Evolutionary conservation across 2,797 vertebrate species (phyloP).

Genomic region (Podarcis siculus): DNA sequence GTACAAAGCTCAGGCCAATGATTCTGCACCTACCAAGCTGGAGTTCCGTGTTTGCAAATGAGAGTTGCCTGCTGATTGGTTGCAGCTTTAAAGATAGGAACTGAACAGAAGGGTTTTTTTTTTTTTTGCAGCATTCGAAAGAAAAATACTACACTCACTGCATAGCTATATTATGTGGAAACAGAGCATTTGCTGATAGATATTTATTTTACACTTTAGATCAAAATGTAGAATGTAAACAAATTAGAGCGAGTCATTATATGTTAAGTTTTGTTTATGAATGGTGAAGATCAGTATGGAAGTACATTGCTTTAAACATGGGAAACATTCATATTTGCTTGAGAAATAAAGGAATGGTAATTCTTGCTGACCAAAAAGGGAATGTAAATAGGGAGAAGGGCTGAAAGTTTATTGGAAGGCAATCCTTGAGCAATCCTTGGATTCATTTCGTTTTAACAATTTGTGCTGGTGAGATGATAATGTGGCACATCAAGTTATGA

Average conservation of each 20-base stretch:
- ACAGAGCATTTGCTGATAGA: not conserved
- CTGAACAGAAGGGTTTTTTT: conserved; percentile 53
- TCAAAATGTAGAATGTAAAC: not conserved
- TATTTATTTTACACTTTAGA: not conserved
- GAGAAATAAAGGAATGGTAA: not conserved
- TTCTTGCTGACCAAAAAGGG: not conserved
- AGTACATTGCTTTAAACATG: not conserved
- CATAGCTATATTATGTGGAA: no score
- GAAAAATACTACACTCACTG: not conserved
- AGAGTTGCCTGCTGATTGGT: conserved; percentile 79
- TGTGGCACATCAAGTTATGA: not conserved
- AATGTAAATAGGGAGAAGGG: not conserved
- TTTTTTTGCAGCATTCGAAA: not conserved
- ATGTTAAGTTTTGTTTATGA: not conserved
- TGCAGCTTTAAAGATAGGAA: conserved; percentile 67
- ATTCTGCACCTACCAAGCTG: conserved; percentile 63
- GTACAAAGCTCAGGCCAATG: conserved; percentile 81
- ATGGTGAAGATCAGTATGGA: not conserved
- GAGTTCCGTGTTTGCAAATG: conserved; percentile 63
- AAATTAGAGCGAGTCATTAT: not conserved
- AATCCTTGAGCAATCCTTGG: not conserved
- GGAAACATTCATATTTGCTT: not conserved
- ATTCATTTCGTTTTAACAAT: not conserved
- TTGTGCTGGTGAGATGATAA: not conserved
- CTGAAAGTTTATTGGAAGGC: not conserved